Base-by-base conservation (phyloP, 2,797 vertebrate species). In the Bradypodion ventrale region DNA sequence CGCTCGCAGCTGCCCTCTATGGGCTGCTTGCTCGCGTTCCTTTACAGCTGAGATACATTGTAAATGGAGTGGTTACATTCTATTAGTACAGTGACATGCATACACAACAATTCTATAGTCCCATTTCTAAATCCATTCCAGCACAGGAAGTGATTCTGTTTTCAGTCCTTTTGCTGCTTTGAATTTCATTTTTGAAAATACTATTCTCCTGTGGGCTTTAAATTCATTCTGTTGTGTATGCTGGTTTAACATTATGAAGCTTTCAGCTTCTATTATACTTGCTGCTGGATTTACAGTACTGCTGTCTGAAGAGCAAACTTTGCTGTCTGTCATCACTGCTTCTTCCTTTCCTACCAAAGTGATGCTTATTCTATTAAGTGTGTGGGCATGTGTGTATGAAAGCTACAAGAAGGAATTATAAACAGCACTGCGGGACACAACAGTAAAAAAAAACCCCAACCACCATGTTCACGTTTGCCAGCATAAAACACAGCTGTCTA, bases 301-400 rank as follows among this genome's bases (percentile, higher is more conserved):
- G 65, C 74, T 76, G 63, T 76, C 63, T 85, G 56, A 76, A 49
- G 52, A 81, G 37, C 12, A 16, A 69, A 75, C n/a, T 12, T 15
- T 75, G 56, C 78, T 80, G 65, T 76, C 78, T 85, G 63, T 69
- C 78, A 81, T 69, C 72, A 35, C 76, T 12, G 40, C 40, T 37
- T 85, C 78, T 81, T 60, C 76, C 19, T 84, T 25, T 81, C 37
- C 42, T 44, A 63, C 29, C 27, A 19, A 85, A 32, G 72, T 63
- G 69, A 44, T 78, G 69, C n/a, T 68, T 56, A 40, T 74, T 81
- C 73, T 62, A 75, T 76, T 60, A 69, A 76, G 66, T 76, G 72
- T 81, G 78, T 80, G 83, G 83, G 72, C 83, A 56, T 68, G 70
- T 80, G 16, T 68, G 59, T 69, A 69, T 35, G 52, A 85, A 80